Evolutionary conservation across 2,888 invertebrate species (phyloP).

Genomic region (Oligia latruncula): DNA sequence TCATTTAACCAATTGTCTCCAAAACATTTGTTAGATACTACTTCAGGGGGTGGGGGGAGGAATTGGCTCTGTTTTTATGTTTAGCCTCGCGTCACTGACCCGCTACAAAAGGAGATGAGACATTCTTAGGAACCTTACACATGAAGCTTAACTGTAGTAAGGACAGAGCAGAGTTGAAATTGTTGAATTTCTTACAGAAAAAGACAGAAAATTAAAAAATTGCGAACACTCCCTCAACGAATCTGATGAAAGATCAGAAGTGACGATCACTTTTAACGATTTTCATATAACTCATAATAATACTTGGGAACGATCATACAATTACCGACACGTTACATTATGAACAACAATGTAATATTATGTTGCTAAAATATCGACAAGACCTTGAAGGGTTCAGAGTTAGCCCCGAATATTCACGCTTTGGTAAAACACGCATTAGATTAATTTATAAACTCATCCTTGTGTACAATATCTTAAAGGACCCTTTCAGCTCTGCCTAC

Average conservation of each 20-base stretch:
- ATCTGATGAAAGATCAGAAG: neutral
- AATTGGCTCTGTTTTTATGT: slow-evolving; percentile 50
- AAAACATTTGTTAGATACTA: neutral
- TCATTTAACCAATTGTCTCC: neutral
- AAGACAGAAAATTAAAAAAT: neutral
- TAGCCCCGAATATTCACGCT: slow-evolving; percentile 3
- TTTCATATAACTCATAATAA: neutral
- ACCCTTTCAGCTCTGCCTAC: slow-evolving; percentile 21
- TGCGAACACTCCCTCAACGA: neutral
- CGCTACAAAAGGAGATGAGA: slow-evolving; percentile 38
- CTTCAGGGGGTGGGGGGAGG: neutral
- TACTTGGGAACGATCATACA: neutral
- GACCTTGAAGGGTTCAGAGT: neutral
- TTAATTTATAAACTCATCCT: slow-evolving; percentile 46
- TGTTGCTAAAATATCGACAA: neutral
- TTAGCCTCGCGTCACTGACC: slow-evolving; percentile 58
- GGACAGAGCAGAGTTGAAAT: neutral
- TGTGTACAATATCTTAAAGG: slow-evolving; percentile 49
- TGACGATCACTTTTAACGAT: neutral
- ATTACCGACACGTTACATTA: neutral
- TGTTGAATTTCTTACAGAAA: neutral
- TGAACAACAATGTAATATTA: neutral
- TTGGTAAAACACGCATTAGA: slow-evolving; percentile 18
- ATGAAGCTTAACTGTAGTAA: slow-evolving; percentile 7
- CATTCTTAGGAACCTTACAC: slow-evolving; percentile 36